A percentile compares a stretch with the other conserved stretches of the same genome.
phyloP scores from a whole-genome alignment of 2,113 vertebrate species.

The Solea senegalensis region DNA sequence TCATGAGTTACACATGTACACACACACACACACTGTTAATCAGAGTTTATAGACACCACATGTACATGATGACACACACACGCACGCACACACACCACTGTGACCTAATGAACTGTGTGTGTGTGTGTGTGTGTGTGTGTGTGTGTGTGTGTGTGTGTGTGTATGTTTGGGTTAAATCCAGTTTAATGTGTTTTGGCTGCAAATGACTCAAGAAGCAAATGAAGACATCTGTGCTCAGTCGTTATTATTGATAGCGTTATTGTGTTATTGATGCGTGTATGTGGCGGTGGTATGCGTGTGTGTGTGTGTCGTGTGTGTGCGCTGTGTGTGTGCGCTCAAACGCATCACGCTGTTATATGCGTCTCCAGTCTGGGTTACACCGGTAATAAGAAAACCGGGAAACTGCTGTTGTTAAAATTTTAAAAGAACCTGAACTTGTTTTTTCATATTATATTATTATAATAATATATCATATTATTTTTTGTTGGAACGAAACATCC shows the following conservation, averaged over 20 bases:
- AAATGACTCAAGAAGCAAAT: conserved; percentile 19
- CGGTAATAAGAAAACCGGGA: background rate
- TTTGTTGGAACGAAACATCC: too few relatives aligned
- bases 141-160: too few relatives aligned
- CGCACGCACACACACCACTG: conserved; percentile 26
- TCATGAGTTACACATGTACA: conserved; percentile 21
- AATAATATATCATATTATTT: too few relatives aligned
- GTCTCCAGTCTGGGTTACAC: background rate
- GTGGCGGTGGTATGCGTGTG: background rate
- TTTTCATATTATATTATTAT: too few relatives aligned
- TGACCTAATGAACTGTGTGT: background rate
- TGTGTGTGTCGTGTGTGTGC: conserved; percentile 17
- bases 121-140: too few relatives aligned
- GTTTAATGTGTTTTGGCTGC: conserved; percentile 38
- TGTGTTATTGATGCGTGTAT: too few relatives aligned
- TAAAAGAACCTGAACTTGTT: background rate
- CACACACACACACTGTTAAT: conserved; percentile 45
- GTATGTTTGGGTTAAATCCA: conserved; percentile 23
- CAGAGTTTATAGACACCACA: conserved; percentile 58
- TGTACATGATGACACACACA: conserved; percentile 56
- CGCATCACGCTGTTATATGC: too few relatives aligned
- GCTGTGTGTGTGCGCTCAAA: conserved; percentile 23
- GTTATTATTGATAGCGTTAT: too few relatives aligned
- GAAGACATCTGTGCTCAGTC: conserved; percentile 45
- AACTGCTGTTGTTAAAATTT: too few relatives aligned